Base-by-base conservation (phyloP, 2,888 invertebrate species). In the Hanleya hanleyi region DNA sequence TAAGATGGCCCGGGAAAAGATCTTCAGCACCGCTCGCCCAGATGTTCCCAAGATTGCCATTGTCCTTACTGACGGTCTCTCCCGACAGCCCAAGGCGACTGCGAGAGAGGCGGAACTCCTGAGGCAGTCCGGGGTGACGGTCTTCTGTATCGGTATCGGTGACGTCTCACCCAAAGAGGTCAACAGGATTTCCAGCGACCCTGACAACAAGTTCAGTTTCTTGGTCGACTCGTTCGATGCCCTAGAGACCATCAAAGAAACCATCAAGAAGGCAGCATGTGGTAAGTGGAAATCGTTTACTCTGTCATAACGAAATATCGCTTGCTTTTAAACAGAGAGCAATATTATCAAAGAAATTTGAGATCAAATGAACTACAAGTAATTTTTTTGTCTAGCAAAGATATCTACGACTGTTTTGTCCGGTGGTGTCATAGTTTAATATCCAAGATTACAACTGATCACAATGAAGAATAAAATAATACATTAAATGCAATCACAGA, bases 111-210 rank as follows among this genome's bases (percentile, higher is more conserved):
- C 57, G 15, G 12, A 57, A 26, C 57, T 57, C 29, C 32, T 57
- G 22, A 22, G 32, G 22, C 26, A 57, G 15, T 57, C 57, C 26
- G 57, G 57, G 12, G 57, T 57, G 12, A 57, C 57, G 26, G 57
- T 57, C 3, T 57, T 57, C 57, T 57, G 57, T 26, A 57, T 57
- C 29, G 57, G 57, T 57, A 57, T 57, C 2, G 57, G 57, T 9
- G 57, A 57, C 57, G 57, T 57, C 57, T 57, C 57, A 57, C 57
- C 57, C 4, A 57, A 57, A 2, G 57, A 57, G 29, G 26, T 57
- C 29, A 29, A 22, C 12, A 32, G 22, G 1, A 57, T 57, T 57
- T 22, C 57, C 22, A 22, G 26, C 22, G 57, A 57, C 29, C 57
- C 57, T 57, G 57, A 57, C 29, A 26, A 57, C 4, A 32, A 57